These are phyloP conservation scores for Blastobasis lacticolella DNA, from an alignment of 2,888 invertebrate species.

Conservation along the genomic window DNA sequence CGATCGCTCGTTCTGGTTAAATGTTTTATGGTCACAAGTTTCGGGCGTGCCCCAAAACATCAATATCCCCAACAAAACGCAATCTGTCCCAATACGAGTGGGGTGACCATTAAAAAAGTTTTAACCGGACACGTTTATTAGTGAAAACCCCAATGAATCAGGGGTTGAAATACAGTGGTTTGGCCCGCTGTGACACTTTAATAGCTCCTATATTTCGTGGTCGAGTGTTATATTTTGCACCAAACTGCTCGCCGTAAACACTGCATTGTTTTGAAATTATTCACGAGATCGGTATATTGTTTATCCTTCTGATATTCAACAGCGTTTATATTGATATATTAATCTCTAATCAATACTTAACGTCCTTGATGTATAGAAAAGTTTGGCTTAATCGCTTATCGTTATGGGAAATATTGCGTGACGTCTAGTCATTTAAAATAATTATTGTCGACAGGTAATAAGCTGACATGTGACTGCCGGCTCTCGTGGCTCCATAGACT, in stretches of 20 bases:
- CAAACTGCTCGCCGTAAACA: slow-evolving; percentile 22
- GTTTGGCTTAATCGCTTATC: no score
- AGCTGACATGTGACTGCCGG: slow-evolving; percentile 86
- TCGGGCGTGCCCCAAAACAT: no score
- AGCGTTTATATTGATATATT: no score
- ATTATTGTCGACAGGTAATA: slow-evolving; percentile 79
- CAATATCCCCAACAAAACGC: no score
- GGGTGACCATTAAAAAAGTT: neutral
- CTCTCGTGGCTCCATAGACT: slow-evolving; percentile 85
- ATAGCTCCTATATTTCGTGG: slow-evolving; percentile 40
- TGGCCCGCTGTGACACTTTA: slow-evolving; percentile 31
- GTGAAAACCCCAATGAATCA: slow-evolving; percentile 25
- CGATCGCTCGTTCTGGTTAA: no score
- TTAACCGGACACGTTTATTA: slow-evolving; percentile 1
- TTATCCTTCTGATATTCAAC: neutral
- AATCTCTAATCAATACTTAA: no score
- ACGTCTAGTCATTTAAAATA: neutral
- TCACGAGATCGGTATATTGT: slow-evolving; percentile 26
- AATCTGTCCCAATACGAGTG: no score
- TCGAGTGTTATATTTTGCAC: slow-evolving; percentile 37
- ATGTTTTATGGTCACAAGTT: no score
- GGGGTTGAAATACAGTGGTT: slow-evolving; percentile 14
- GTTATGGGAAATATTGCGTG: no score
- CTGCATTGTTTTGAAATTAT: slow-evolving; percentile 40
- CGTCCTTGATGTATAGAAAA: no score